Conservation (phyloP, 1,140 invertebrate species). For the Pectinophora gossypiella region DNA sequence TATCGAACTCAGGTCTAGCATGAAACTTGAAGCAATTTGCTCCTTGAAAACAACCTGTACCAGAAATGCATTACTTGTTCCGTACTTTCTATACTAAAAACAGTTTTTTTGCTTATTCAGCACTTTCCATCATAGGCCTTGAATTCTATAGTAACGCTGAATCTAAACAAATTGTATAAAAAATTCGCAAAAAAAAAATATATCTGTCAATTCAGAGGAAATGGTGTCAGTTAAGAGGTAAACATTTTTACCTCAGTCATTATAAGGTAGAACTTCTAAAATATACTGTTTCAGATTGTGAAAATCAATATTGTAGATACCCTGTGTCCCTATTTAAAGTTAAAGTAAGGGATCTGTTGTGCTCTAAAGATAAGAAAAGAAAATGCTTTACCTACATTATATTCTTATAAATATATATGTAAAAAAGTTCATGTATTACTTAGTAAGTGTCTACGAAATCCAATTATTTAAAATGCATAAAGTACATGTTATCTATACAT, state of each 20-base stretch:
- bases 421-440: constrained; percentile 62
- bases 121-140: no score
- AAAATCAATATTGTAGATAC: constrained; percentile 60
- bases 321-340: constrained; percentile 56
- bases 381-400: constrained; percentile 74
- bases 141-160: constrained; percentile 16
- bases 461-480: constrained; percentile 59
- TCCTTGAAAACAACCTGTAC: no score
- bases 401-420: constrained; percentile 75
- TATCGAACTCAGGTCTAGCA: no score
- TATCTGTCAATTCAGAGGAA: constrained; percentile 67
- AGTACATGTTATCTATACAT: constrained; percentile 52
- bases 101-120: no score
- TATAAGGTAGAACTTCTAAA: constrained; percentile 58
- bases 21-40: no score
- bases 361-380: constrained; percentile 58
- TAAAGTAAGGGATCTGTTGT: constrained; percentile 58
- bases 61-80: no score
- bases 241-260: constrained; percentile 47
- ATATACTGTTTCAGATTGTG: constrained; percentile 55
- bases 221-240: constrained; percentile 55
- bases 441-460: constrained; percentile 69
- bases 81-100: no score
- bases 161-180: constrained; percentile 16
- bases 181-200: constrained; percentile 8